Base-by-base conservation (phyloP, 2,113 vertebrate species). In the Sebastes schlegelii region DNA sequence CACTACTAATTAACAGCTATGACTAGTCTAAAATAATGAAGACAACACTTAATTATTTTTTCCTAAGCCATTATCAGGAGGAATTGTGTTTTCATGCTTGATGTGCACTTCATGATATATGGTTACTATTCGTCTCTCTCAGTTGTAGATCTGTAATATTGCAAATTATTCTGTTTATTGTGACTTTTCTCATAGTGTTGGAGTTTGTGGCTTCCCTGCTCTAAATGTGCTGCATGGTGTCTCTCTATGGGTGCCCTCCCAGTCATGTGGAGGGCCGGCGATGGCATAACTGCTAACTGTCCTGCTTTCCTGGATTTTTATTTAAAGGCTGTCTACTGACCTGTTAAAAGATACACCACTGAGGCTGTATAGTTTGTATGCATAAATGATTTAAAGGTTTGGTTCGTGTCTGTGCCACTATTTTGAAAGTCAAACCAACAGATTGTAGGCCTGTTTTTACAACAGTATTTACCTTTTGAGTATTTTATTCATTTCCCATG, bases 111-210 rank as follows among this genome's bases (percentile, higher is more conserved):
- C 46, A 67, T 74, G 21, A 13, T 11, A 14, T 68, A 19, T 45
- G 4, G 12, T 66, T 43, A 55, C 55, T 66, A 58, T 54, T 71
- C n/a, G 12, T 60, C 17, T 69, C 17, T 34, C 19, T 69, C 21
- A 45, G 51, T 42, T 63, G 51, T 46, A 46, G 2, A 76, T 73
- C 3, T 57, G 1, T 73, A 69, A 26, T 51, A 61, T 55, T 77
- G 48, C 19, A 57, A 68, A 68, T 54, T 16, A 60, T 62, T 40
- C 34, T 34, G 11, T 34, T 68, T 62, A 10, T 43, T 52, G 66
- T 48, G 51, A 52, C 46, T 14, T 58, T 48, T 70, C 52, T 75
- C 21, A 5, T 7, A 14, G 6, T 40, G 60, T 52, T 67, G 8
- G 3, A 49, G 23, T 76, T 49, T 40, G 16, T 48, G 10, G 57